Evolutionary conservation across 2,113 vertebrate genomes (phyloP).

Genomic region (Oenanthe melanoleuca): DNA sequence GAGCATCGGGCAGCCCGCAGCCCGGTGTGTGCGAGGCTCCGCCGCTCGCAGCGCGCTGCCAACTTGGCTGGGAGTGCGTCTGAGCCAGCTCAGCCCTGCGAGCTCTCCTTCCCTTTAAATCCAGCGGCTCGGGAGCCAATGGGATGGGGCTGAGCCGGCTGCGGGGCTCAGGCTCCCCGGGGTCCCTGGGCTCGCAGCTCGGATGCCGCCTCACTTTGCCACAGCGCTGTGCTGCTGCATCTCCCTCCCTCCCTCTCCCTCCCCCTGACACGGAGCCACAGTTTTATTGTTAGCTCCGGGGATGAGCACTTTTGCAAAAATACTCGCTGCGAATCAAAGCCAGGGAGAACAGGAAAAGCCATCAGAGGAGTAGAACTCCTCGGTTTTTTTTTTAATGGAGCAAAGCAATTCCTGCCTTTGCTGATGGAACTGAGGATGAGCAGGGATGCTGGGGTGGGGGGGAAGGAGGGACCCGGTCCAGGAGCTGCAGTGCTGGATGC

Average conservation of each 20-base stretch:
- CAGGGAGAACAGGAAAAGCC: conserved; percentile 1
- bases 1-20: neutral
- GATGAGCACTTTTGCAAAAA: conserved; percentile 15
- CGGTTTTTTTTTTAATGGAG: neutral
- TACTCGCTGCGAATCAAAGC: neutral
- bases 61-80: conserved; percentile 29
- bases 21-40: neutral
- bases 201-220: neutral
- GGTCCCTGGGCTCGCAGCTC: conserved; percentile 1
- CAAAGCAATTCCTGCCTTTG: neutral
- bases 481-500: neutral
- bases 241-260: neutral
- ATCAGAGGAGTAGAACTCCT: neutral
- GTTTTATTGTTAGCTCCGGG: conserved; percentile 17
- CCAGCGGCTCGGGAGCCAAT: conserved; percentile 54
- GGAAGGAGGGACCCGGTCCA: neutral
- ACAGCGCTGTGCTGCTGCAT: neutral
- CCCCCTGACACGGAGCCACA: neutral
- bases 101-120: conserved; percentile 24
- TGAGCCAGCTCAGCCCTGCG: neutral
- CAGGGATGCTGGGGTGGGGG: neutral
- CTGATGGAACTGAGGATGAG: neutral
- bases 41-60: neutral
- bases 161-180: conserved; percentile 1
- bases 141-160: neutral